Evolutionary conservation across 2,113 vertebrate species (phyloP).

Genomic region (Eubucco bourcierii): DNA sequence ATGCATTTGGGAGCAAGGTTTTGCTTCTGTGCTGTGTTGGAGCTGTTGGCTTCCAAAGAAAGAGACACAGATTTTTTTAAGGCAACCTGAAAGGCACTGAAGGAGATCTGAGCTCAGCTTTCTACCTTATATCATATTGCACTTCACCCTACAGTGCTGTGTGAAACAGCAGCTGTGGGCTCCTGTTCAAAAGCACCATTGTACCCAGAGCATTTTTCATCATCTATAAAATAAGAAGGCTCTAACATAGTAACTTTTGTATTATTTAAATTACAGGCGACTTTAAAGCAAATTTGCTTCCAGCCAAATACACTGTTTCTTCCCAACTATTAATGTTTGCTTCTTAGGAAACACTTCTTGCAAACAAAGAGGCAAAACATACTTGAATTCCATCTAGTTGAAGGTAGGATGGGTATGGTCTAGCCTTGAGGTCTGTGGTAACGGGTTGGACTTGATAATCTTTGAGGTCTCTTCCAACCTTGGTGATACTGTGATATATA

Average conservation of each 20-base stretch:
- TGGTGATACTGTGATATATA: too few relatives aligned
- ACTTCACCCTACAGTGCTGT: background rate
- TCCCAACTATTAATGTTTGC: background rate
- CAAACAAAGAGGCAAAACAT: background rate
- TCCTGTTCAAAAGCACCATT: background rate
- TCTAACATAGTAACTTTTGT: background rate
- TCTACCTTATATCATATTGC: background rate
- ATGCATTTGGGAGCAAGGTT: background rate
- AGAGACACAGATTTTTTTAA: rapidly evolving
- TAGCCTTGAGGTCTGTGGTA: too few relatives aligned
- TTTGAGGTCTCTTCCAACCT: too few relatives aligned
- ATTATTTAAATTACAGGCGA: background rate
- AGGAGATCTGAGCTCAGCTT: background rate
- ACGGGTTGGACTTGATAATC: too few relatives aligned
- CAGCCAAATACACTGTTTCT: background rate
- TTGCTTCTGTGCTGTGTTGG: background rate
- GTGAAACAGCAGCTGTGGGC: background rate
- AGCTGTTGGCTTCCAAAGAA: background rate
- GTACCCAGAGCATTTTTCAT: background rate
- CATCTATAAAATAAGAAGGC: background rate
- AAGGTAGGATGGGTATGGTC: background rate
- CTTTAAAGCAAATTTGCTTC: background rate
- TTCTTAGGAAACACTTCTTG: background rate
- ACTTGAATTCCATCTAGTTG: background rate
- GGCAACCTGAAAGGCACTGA: rapidly evolving